A percentile compares a stretch with the other conserved stretches of the same genome.
Conservation (phyloP, 2,113 vertebrate species). For the Lethenteron camtschaticum region DNA sequence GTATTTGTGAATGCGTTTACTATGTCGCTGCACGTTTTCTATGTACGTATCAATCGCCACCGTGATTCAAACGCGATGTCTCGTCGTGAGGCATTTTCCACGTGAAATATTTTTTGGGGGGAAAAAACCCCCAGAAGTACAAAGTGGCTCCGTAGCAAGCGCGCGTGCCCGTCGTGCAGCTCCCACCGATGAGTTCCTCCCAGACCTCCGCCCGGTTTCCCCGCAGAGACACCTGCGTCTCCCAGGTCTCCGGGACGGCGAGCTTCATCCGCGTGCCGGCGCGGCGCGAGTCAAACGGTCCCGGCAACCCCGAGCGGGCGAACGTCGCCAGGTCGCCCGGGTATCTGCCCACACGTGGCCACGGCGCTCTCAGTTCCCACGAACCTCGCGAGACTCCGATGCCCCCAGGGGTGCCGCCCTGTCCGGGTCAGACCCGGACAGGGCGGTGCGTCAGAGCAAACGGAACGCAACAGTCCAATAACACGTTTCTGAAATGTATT, state of each 20-base stretch:
- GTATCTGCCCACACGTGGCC: constrained; percentile 29
- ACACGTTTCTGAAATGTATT: not conserved
- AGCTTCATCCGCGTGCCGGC: constrained; percentile 48
- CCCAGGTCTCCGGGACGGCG: constrained; percentile 38
- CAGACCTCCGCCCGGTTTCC: constrained; percentile 44
- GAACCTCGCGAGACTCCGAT: not conserved
- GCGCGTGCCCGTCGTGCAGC: not conserved
- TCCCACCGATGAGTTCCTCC: constrained; percentile 49
- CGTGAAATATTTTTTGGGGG: no score
- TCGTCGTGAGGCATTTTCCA: no score
- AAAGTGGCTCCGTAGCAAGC: no score
- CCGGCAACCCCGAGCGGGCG: constrained; percentile 33
- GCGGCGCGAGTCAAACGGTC: constrained; percentile 34
- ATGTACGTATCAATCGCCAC: no score
- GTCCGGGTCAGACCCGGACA: no score
- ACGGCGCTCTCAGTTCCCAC: not conserved
- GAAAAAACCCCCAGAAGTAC: no score
- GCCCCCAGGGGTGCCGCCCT: not conserved
- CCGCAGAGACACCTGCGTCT: constrained; percentile 29
- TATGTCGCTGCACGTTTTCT: no score
- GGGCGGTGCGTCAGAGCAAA: not conserved
- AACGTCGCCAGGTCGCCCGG: constrained; percentile 30
- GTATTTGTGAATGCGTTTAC: no score
- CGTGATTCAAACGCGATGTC: no score
- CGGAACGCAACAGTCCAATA: not conserved